phyloP scores from a whole-genome alignment of 2,797 vertebrate species.

The Acomys russatus region DNA sequence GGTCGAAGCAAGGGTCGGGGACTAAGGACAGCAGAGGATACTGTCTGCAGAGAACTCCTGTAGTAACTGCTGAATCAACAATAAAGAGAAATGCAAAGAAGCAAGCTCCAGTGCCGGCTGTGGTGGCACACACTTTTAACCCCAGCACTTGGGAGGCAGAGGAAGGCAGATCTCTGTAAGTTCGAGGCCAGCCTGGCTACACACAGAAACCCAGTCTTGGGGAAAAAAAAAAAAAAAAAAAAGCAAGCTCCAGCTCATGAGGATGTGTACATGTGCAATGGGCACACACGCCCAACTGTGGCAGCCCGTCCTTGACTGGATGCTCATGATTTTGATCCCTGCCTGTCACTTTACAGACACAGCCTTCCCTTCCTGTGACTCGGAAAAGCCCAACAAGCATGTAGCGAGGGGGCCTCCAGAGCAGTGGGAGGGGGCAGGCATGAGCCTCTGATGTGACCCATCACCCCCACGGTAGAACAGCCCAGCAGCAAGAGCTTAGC shows the following conservation, averaged over 20 bases:
- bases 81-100: background rate
- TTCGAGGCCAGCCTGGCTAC: too few relatives aligned
- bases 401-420: background rate
- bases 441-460: background rate
- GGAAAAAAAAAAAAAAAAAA: too few relatives aligned
- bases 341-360: background rate
- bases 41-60: background rate
- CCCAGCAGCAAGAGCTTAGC: background rate
- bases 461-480: rapidly evolving
- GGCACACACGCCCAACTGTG: background rate
- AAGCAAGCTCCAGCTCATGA: background rate
- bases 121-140: too few relatives aligned
- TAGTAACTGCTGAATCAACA: background rate
- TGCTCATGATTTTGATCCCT: background rate
- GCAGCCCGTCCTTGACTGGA: background rate
- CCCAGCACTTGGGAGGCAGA: too few relatives aligned
- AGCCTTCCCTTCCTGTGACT: background rate
- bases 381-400: background rate
- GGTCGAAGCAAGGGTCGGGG: background rate
- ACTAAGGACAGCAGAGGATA: background rate
- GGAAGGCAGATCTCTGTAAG: too few relatives aligned
- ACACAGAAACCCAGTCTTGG: too few relatives aligned
- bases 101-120: too few relatives aligned
- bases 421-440: background rate
- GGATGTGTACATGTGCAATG: background rate